Evolutionary conservation across 2,113 vertebrate species (phyloP).

Genomic region (Gadus chalcogrammus): DNA sequence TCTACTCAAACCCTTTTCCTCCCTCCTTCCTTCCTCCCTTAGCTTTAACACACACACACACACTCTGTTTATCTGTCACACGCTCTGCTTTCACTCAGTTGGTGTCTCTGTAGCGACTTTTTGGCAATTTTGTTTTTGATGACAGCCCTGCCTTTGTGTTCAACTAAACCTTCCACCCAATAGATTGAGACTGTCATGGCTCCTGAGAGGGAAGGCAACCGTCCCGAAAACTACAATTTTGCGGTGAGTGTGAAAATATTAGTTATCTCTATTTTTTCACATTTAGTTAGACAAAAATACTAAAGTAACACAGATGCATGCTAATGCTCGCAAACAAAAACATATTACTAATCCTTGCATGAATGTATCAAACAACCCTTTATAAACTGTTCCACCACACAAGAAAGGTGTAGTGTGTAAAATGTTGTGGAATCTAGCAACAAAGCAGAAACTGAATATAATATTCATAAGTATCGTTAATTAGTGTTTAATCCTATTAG

Average conservation of each 20-base stretch:
- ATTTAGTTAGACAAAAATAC: neutral
- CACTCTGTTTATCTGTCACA: neutral
- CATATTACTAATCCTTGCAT: too few relatives aligned
- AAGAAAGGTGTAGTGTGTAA: too few relatives aligned
- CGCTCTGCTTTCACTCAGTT: too few relatives aligned
- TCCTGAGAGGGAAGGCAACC: conserved; percentile 62
- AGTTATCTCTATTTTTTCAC: neutral
- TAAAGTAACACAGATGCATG: neutral
- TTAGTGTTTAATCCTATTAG: too few relatives aligned
- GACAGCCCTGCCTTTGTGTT: conserved; percentile 1
- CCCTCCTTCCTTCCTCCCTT: neutral
- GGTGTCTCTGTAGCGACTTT: too few relatives aligned
- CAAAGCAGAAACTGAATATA: too few relatives aligned
- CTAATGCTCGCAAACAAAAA: neutral
- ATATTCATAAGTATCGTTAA: too few relatives aligned
- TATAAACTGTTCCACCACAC: too few relatives aligned
- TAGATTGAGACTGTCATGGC: conserved; percentile 53
- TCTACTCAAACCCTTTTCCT: neutral
- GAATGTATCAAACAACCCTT: too few relatives aligned
- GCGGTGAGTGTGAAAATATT: conserved; percentile 60
- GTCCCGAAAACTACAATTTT: conserved; percentile 65
- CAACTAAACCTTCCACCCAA: conserved; percentile 8
- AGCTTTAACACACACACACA: neutral
- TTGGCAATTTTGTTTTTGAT: too few relatives aligned
- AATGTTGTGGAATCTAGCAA: too few relatives aligned